Evolutionary conservation across 2,888 invertebrate genomes (phyloP).

Genomic region (Platycheirus rosarum): DNA sequence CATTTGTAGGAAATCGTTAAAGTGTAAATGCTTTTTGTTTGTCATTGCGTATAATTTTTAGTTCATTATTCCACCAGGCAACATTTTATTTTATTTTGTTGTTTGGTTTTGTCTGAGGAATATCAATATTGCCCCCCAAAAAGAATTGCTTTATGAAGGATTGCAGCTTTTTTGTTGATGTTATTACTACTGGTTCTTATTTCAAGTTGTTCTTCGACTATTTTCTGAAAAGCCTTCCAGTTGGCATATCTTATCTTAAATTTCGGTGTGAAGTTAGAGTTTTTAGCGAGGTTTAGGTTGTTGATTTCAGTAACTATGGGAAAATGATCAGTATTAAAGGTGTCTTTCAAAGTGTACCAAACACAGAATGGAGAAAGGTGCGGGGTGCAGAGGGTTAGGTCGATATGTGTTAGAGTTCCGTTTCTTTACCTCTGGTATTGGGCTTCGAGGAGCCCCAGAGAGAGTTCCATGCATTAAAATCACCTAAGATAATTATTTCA

Average conservation of each 20-base stretch:
- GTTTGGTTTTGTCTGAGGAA: too few species aligned
- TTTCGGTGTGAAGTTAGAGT: neutral
- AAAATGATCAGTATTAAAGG: neutral
- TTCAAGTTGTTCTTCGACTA: too few species aligned
- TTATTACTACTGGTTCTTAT: too few species aligned
- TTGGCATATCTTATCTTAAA: neutral
- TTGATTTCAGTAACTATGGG: neutral
- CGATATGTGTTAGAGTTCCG: neutral
- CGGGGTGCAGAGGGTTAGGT: neutral
- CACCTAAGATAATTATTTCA: neutral
- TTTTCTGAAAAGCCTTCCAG: neutral
- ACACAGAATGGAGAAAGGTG: neutral
- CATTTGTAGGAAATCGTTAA: too few species aligned
- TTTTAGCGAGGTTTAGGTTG: neutral
- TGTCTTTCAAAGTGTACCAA: neutral
- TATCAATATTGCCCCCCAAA: too few species aligned
- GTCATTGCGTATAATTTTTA: too few species aligned
- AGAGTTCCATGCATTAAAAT: slow-evolving; percentile 6
- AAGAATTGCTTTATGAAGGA: too few species aligned
- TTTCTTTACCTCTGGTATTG: slow-evolving; percentile 5
- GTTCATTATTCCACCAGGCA: too few species aligned
- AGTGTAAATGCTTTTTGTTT: too few species aligned
- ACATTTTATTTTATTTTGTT: too few species aligned
- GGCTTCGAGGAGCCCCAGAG: neutral
- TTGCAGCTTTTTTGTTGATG: too few species aligned